Base-by-base conservation (phyloP, 1,140 invertebrate species). In the Bombus breviceps region DNA sequence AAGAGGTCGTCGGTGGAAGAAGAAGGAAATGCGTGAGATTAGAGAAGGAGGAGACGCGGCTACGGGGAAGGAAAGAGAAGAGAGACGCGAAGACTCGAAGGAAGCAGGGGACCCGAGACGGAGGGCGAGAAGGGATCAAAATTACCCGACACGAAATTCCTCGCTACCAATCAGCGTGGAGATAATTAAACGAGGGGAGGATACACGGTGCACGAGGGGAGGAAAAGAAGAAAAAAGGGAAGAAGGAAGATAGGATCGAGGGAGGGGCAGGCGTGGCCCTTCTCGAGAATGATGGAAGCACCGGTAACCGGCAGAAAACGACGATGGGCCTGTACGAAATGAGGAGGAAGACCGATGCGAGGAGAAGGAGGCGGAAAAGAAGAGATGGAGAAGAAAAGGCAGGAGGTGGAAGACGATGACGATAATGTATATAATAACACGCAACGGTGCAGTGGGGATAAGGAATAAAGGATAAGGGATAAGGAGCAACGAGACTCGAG, bases 101-200 rank as follows among this genome's bases (percentile, higher is more conserved):
- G 43, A 66, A 79, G 68, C 74, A 66, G 69, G 41, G 53, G 43
- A 62, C 64, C 57, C n/a, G 66, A 84, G 75, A 82, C 59, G 85
- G 59, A 81, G 85, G 75, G 79, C 83, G 85, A 85, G 90, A 87
- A 92, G 91, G 90, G 92, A 93, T 93, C 89, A 92, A 93, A 94
- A 94, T 94, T 94, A 94, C 93, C 90, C 92, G 92, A 94, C 90
- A 92, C 90, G 91, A 94, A 94, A 94, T 94, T 94, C 92, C 91
- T 93, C 83, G 90, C 93, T 94, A 94, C 94, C 94, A 94, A 94
- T 94, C 94, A 94, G 93, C 92, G 92, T 86, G 66, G 91, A 92
- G 93, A 94, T 94, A 94, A 94, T 94, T 94, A 94, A 94, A 94
- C 93, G 93, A 93, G 93, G 92, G 92, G 91, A 92, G 93, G 91